phyloP scores from a whole-genome alignment of 92 coral and sea anemone genomes.

The Pocillopora grandis region DNA sequence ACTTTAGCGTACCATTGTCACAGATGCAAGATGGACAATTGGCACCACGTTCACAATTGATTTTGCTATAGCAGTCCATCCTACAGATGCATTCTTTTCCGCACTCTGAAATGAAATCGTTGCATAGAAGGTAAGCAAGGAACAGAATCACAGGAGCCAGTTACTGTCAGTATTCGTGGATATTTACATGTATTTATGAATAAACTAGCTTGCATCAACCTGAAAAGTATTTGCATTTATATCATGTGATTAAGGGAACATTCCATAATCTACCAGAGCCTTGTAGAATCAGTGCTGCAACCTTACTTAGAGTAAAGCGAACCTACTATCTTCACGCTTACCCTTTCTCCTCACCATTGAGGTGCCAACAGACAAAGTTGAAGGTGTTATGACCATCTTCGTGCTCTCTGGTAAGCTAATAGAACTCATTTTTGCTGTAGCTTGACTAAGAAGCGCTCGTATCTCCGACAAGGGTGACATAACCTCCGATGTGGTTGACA shows the following conservation, averaged over 20 bases:
- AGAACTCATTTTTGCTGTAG: constrained; percentile 10
- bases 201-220: no score
- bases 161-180: no score
- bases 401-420: constrained; percentile 1
- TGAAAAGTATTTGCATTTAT: no score
- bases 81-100: constrained; percentile 47
- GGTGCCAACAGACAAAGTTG: not conserved
- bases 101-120: constrained; percentile 38
- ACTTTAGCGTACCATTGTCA: constrained; percentile 38
- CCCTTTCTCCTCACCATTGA: not conserved
- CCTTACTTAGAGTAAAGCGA: no score
- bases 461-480: constrained; percentile 22
- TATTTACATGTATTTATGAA: no score
- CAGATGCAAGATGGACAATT: constrained; percentile 69
- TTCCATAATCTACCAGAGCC: no score
- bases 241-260: no score
- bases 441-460: not conserved
- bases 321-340: no score
- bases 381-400: constrained; percentile 3
- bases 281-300: no score
- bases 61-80: constrained; percentile 44
- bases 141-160: not conserved
- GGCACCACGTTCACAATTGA: constrained; percentile 46
- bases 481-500: constrained; percentile 1
- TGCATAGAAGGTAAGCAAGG: not conserved